Base-by-base conservation (phyloP, 2,113 vertebrate species). In the Prunella fulvescens region DNA sequence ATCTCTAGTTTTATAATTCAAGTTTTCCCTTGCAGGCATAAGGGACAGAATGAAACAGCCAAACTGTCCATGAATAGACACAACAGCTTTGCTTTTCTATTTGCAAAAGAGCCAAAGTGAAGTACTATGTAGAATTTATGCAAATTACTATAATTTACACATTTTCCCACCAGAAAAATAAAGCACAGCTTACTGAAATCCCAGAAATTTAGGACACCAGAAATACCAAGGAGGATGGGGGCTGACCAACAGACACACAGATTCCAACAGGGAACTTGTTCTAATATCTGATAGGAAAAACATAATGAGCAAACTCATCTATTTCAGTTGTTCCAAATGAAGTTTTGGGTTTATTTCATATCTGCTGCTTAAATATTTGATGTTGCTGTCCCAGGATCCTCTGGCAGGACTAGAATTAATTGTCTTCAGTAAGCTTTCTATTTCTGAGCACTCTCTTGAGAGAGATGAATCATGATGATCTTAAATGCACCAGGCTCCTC, bases 341-440 rank as follows among this genome's bases (percentile, higher is more conserved):
- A 72, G 16, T 58, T 89, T 93, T 8, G 25, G 20, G 33, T 51
- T 94, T 78, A 83, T 95, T 93, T 87, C 18, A 4, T 82, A 79
- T 22, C 65, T 45, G n/a, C 35, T 58, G 23, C 66, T 78, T 82
- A 90, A 79, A 58, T 14, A 8, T 51, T 81, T 10, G 24, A 39
- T 53, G 83, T 37, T 82, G 33, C 65, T 71, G 82, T 67, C 73
- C 65, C 69, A 82, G 14, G 22, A 23, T 81, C 61, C 82, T 89
- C 25, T 91, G 90, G 84, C 48, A 95, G 74, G 58, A 88, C 48
- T 94, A 76, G 93, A 88, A 94, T 95, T 76, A 92, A 62, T 45
- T 91, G 45, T 91, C 64, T 81, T 82, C 44, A 92, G 10, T 22
- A n/a, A n/a, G 44, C 19, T 91, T 95, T 86, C 57, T 92, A 69